Conservation (phyloP, 2,797 vertebrate genomes). For the Psittacula echo region DNA sequence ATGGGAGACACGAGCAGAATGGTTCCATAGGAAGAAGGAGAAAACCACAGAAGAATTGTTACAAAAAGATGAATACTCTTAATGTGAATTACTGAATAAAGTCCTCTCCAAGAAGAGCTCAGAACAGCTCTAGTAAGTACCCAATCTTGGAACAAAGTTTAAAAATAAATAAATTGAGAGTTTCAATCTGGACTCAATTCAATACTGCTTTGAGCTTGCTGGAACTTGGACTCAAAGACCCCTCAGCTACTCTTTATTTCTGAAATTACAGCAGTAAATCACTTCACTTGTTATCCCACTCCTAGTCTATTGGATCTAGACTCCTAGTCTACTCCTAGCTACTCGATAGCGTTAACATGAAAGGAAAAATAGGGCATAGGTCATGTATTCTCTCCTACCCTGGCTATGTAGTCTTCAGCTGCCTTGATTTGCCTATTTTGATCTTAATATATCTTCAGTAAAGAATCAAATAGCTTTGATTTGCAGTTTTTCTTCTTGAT, state of each 20-base stretch:
- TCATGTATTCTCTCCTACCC: background rate
- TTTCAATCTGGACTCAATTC: background rate
- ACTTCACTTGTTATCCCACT: background rate
- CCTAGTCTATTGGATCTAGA: background rate
- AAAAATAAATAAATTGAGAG: background rate
- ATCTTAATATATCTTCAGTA: background rate
- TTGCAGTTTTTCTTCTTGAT: background rate
- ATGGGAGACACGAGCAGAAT: background rate
- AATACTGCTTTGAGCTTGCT: background rate
- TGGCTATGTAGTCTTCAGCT: background rate
- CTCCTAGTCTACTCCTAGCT: background rate
- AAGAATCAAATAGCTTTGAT: background rate
- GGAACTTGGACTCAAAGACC: background rate
- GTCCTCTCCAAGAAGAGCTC: background rate
- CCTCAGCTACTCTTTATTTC: background rate
- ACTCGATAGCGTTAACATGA: background rate
- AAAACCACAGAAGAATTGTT: background rate
- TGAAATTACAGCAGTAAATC: background rate
- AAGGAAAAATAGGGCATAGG: background rate
- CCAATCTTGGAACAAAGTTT: background rate
- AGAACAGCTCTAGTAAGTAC: background rate
- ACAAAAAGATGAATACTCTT: background rate
- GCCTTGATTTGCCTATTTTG: background rate
- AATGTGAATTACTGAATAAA: constrained; percentile 19
- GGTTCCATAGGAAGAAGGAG: background rate